Percentiles rank a stretch among this genome's conserved stretches.
These are phyloP conservation scores for Galeruca laticollis DNA, from an alignment of 2,888 invertebrate species.

Conservation along the genomic window DNA sequence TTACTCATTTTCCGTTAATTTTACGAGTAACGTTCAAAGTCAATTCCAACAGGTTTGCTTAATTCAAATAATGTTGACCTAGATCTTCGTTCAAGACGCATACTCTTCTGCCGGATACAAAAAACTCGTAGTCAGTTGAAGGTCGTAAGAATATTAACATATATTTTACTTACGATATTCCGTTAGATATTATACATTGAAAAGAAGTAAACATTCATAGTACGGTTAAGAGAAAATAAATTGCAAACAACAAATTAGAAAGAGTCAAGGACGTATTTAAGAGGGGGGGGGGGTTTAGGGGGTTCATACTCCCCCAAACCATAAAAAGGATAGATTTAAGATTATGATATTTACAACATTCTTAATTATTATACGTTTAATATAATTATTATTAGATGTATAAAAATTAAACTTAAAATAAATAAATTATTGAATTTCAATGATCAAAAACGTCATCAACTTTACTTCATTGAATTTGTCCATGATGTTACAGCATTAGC, in stretches of 20 bases:
- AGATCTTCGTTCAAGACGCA: conserved; percentile 8
- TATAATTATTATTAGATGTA: no score
- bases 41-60: background rate
- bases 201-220: conserved; percentile 12
- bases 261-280: no score
- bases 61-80: conserved; percentile 7
- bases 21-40: background rate
- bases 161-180: conserved; percentile 2
- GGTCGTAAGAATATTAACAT: conserved; percentile 18
- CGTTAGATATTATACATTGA: conserved; percentile 10
- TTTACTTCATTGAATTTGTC: no score
- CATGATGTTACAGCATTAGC: no score
- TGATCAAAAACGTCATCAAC: no score
- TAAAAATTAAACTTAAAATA: no score
- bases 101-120: background rate
- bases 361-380: no score
- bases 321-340: no score
- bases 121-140: conserved; percentile 8
- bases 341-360: no score
- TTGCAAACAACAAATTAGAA: background rate
- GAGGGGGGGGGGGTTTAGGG: no score
- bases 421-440: no score
- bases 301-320: no score
- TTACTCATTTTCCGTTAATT: background rate
- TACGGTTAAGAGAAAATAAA: background rate